Evolutionary conservation across 1,140 invertebrate species (phyloP), one percentile per base, ranked within the genome.

Genomic region (Lordiphosa stackelbergi): DNA sequence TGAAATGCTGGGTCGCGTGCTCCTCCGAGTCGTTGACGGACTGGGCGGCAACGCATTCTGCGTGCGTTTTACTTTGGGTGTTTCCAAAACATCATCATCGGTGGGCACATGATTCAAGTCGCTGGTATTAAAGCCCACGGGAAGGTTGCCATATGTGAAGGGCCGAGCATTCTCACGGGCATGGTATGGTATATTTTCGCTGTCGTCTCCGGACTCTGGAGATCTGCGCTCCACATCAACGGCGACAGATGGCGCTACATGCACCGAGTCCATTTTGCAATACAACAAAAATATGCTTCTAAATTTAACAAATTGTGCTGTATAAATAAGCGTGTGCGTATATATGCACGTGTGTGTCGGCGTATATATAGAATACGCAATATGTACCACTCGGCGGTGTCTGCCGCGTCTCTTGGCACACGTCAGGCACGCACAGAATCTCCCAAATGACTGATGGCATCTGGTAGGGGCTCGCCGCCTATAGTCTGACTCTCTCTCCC

Each of bases 141-240:
- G 69, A 11, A 90, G 84, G 10, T 88, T 88, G 7, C 92, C 92
- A 88, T 95, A 95, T 7, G 91, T 92, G 79, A 95, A 95, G 2
- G 94, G 94, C 36, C 91, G 89, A 41, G 92, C 92, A 75, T 93
- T 91, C 59, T 93, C 90, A 11, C 93, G 87, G 6, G 93, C 93
- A 90, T 95, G 94, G 85, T 95, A 95, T 0, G 94, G 93, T 48
- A 93, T 92, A 74, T 70, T 71, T 13, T 77, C 73, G 7, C 41
- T 13, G 19, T 81, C 72, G 11, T 65, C 58, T 59, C 63, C 2
- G 41, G 37, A 56, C 11, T 41, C 43, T 11, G 43, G 13, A 46
- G 24, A 31, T 11, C 31, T 11, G 13, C 24, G 43, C 8, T 46
- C 43, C 11, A 31, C 43, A 31, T 28, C 43, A 34, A n/a, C 24